Evolutionary conservation across 1,140 invertebrate genomes (phyloP).

Genomic region (Scaptomyza pallida): DNA sequence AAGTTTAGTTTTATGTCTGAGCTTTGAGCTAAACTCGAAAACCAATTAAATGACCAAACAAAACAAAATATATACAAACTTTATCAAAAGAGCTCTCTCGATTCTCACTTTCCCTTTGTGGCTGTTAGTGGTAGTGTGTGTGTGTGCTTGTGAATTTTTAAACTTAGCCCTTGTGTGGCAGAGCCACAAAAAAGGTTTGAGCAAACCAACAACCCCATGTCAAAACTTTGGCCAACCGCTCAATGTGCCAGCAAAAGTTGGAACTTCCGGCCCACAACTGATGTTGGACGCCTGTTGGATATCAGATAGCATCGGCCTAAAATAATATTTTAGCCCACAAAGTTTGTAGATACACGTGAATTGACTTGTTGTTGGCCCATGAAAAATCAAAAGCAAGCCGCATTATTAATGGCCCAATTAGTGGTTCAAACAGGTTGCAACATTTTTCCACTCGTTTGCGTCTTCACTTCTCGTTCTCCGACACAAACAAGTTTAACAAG

Average conservation of each 20-base stretch:
- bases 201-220: slow-evolving; percentile 4
- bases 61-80: slow-evolving; percentile 36
- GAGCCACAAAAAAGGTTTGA: slow-evolving; percentile 36
- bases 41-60: slow-evolving; percentile 52
- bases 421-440: slow-evolving; percentile 43
- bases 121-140: no score
- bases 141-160: slow-evolving; percentile 8
- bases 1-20: slow-evolving; percentile 18
- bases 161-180: slow-evolving; percentile 27
- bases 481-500: slow-evolving; percentile 21
- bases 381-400: slow-evolving; percentile 38
- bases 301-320: slow-evolving; percentile 27
- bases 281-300: slow-evolving; percentile 4
- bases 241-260: slow-evolving; percentile 18
- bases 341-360: slow-evolving; percentile 28
- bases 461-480: not conserved
- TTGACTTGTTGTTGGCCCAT: slow-evolving; percentile 60
- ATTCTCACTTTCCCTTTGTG: not conserved
- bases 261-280: slow-evolving; percentile 11
- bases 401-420: slow-evolving; percentile 78
- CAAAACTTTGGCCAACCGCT: slow-evolving; percentile 5
- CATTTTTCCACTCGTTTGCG: slow-evolving; percentile 28
- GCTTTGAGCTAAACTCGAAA: slow-evolving; percentile 29
- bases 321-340: slow-evolving; percentile 41
- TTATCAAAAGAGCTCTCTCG: slow-evolving; percentile 26